A percentile compares a stretch with the other conserved stretches of the same genome.
Conservation (phyloP, 2,113 vertebrate genomes). For the Gambusia affinis region DNA sequence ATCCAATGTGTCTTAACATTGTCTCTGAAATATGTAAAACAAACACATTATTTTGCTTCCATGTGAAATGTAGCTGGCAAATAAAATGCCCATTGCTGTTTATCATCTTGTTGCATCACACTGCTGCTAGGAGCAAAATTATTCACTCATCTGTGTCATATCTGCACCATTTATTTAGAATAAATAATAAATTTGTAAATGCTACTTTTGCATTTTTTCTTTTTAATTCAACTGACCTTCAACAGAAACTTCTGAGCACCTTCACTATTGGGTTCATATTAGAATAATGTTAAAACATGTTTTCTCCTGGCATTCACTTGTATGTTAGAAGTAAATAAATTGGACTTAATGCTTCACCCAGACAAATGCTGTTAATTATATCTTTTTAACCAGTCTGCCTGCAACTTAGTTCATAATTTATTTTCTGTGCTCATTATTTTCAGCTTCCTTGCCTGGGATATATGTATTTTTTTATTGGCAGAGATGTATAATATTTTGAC, state of each 20-base stretch:
- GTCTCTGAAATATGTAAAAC: conserved; percentile 8
- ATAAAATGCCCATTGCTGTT: conserved; percentile 53
- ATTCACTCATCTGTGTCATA: conserved; percentile 32
- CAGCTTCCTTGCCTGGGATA: conserved; percentile 26
- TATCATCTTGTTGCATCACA: conserved; percentile 30
- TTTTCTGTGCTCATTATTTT: conserved; percentile 35
- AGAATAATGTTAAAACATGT: neutral
- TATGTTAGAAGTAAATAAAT: conserved; percentile 53
- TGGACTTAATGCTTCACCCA: conserved; percentile 44
- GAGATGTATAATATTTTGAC: conserved; percentile 61
- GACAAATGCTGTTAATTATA: conserved; percentile 36
- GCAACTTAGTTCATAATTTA: conserved; percentile 24
- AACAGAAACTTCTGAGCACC: neutral
- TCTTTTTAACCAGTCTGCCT: conserved; percentile 30
- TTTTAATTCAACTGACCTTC: conserved; percentile 28
- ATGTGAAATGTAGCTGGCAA: conserved; percentile 45
- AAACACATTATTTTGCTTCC: conserved; percentile 10
- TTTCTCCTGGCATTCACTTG: conserved; percentile 54
- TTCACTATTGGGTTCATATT: neutral
- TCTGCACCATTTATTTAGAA: conserved; percentile 42
- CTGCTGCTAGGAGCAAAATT: conserved; percentile 51
- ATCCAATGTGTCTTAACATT: conserved; percentile 16
- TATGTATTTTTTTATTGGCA: conserved; percentile 52
- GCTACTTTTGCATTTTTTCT: conserved; percentile 19
- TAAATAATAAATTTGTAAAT: conserved; percentile 14